A percentile compares a stretch with the other conserved stretches of the same genome.
Evolutionary conservation across 2,113 vertebrate genomes (phyloP).

Genomic region (Sitta europaea): DNA sequence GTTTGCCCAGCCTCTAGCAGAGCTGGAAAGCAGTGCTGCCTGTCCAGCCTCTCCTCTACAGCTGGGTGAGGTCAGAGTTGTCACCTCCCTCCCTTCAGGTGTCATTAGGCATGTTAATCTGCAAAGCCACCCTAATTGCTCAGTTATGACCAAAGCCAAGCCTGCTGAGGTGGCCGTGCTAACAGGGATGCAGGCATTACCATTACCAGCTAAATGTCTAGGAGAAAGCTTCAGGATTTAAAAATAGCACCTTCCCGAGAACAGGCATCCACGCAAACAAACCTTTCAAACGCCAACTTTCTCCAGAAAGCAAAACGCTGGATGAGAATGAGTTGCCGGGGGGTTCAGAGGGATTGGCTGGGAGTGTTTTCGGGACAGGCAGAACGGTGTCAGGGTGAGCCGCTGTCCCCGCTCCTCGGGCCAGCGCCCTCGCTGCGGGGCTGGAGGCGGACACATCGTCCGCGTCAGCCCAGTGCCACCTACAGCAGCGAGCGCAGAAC

Average conservation of each 20-base stretch:
- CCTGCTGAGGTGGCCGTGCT: neutral
- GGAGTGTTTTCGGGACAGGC: neutral
- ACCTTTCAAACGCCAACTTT: neutral
- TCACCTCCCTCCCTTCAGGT: neutral
- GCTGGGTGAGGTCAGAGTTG: neutral
- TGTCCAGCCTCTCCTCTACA: neutral
- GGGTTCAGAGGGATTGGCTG: neutral
- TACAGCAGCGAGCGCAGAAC: neutral
- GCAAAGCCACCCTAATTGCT: neutral
- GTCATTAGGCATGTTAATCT: neutral
- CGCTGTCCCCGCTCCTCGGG: accelerated
- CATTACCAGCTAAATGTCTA: neutral
- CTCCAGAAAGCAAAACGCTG: neutral
- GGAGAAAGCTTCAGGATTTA: neutral
- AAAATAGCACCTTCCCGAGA: neutral
- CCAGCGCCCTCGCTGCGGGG: too few species aligned
- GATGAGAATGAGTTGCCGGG: neutral
- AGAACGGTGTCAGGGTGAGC: accelerated
- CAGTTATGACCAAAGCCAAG: neutral
- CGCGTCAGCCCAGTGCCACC: neutral
- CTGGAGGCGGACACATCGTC: neutral
- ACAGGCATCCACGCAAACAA: accelerated
- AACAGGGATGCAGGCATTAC: neutral
- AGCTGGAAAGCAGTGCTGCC: neutral
- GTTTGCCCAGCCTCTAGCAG: neutral